A percentile compares a stretch with the other conserved stretches of the same genome.
Conservation (phyloP, 2,113 vertebrate species). For the Salvator merianae region DNA sequence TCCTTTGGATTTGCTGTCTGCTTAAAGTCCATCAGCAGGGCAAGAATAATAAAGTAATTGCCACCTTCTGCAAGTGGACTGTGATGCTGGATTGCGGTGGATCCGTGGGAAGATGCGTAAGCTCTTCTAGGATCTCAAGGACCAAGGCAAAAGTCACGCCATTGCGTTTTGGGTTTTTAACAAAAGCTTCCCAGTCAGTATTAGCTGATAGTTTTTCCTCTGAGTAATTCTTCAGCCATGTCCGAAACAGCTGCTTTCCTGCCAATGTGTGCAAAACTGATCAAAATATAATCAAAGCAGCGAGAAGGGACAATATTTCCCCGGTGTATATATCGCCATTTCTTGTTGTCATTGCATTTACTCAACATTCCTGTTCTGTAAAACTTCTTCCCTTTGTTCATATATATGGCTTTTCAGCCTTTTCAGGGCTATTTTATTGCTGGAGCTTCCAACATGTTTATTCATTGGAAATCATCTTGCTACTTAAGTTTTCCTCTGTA, state of each 20-base stretch:
- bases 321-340: slow-evolving; percentile 49
- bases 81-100: background rate
- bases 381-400: slow-evolving; percentile 42
- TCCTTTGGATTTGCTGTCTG: background rate
- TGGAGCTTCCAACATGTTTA: slow-evolving; percentile 66
- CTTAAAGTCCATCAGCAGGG: background rate
- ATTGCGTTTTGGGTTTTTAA: background rate
- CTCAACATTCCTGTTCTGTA: slow-evolving; percentile 54
- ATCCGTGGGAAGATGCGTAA: slow-evolving; percentile 26
- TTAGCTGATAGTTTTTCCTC: background rate
- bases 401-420: slow-evolving; percentile 56
- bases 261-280: slow-evolving; percentile 37
- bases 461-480: slow-evolving; percentile 64
- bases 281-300: slow-evolving; percentile 19
- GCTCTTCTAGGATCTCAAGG: background rate
- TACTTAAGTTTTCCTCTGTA: slow-evolving; percentile 62
- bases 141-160: background rate
- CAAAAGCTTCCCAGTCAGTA: background rate
- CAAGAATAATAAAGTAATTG: background rate
- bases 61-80: background rate
- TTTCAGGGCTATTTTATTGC: slow-evolving; percentile 62
- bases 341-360: slow-evolving; percentile 47
- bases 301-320: slow-evolving; percentile 9
- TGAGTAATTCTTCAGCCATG: background rate
- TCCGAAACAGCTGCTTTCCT: background rate